Percentiles rank a stretch among this genome's conserved stretches.
Evolutionary conservation across 2,888 invertebrate genomes (phyloP).

Genomic region (Pogonocherus hispidulus): DNA sequence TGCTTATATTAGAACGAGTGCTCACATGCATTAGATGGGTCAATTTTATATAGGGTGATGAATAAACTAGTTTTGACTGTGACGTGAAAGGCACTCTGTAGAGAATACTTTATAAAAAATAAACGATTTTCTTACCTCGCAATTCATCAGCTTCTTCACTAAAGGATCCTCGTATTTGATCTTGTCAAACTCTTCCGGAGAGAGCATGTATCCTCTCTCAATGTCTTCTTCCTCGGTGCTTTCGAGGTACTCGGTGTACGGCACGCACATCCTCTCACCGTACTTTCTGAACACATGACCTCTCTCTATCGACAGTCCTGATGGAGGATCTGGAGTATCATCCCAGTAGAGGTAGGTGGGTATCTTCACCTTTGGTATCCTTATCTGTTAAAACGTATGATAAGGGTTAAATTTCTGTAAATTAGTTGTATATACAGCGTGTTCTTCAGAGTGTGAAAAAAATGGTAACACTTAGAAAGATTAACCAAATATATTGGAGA

Average conservation of each 20-base stretch:
- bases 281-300: slow-evolving; percentile 64
- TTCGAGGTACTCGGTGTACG: slow-evolving; percentile 55
- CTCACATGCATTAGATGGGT: too few species aligned
- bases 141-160: slow-evolving; percentile 73
- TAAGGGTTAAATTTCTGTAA: too few species aligned
- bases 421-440: too few species aligned
- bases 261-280: slow-evolving; percentile 67
- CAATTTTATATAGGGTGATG: too few species aligned
- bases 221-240: slow-evolving; percentile 65
- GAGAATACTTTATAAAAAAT: too few species aligned
- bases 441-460: too few species aligned
- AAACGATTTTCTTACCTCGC: slow-evolving; percentile 68
- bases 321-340: slow-evolving; percentile 66
- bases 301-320: slow-evolving; percentile 68
- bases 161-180: slow-evolving; percentile 76
- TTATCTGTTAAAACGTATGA: too few species aligned
- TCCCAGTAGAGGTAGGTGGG: slow-evolving; percentile 66
- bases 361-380: slow-evolving; percentile 63
- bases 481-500: too few species aligned
- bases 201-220: slow-evolving; percentile 72
- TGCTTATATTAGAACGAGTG: too few species aligned
- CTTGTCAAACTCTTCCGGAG: slow-evolving; percentile 73
- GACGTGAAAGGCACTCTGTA: too few species aligned
- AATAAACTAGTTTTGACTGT: too few species aligned
- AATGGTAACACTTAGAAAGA: too few species aligned